These are phyloP conservation scores for Ormyrus labotus DNA, from an alignment of 2,888 invertebrate genomes.

Conservation along the genomic window DNA sequence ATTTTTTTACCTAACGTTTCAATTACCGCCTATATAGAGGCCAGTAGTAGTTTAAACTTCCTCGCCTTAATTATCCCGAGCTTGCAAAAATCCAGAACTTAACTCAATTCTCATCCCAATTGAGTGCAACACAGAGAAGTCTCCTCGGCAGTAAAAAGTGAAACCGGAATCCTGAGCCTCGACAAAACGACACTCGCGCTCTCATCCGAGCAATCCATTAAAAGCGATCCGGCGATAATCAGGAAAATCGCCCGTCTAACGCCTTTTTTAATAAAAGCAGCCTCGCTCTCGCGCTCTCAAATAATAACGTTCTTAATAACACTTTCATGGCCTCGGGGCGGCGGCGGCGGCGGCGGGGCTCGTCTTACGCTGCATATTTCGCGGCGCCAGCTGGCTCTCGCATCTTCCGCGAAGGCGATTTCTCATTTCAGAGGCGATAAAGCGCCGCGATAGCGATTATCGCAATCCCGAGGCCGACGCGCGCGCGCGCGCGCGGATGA, in stretches of 20 bases:
- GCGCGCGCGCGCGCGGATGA: not conserved
- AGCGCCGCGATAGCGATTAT: conserved; percentile 46
- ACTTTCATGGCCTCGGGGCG: not conserved
- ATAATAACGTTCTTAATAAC: conserved; percentile 41
- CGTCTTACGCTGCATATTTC: not conserved
- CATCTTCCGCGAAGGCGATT: conserved; percentile 33
- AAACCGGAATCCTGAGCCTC: too few relatives aligned
- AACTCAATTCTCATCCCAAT: too few relatives aligned
- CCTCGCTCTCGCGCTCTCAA: not conserved
- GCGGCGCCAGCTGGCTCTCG: not conserved
- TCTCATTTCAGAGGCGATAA: conserved; percentile 48
- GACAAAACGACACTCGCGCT: not conserved
- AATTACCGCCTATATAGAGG: too few relatives aligned
- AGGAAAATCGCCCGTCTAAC: not conserved
- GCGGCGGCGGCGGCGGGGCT: not conserved
- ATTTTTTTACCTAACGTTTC: too few relatives aligned
- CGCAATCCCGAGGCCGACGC: conserved; percentile 29
- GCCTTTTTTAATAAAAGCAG: conserved; percentile 21
- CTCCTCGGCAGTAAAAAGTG: too few relatives aligned
- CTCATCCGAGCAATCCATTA: conserved; percentile 18
- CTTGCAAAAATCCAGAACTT: too few relatives aligned
- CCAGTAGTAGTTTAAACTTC: too few relatives aligned
- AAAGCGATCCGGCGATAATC: conserved; percentile 17
- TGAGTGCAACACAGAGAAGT: too few relatives aligned
- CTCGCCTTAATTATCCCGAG: too few relatives aligned